Percentiles rank a stretch among this genome's conserved stretches.
Evolutionary conservation across 2,888 invertebrate species (phyloP).

Genomic region (Rotaria sp.): DNA sequence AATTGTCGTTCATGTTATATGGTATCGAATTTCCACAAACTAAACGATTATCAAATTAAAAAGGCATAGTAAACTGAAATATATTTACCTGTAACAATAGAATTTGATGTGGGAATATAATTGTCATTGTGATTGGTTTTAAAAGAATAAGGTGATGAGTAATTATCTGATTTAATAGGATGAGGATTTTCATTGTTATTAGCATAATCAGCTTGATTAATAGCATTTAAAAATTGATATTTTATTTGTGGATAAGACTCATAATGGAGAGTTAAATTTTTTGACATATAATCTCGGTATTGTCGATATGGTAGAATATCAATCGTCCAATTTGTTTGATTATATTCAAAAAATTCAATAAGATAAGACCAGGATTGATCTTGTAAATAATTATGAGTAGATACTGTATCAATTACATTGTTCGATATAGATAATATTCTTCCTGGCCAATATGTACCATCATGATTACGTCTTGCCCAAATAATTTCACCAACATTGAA

Average conservation of each 20-base stretch:
- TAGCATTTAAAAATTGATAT: background rate
- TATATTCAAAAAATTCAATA: background rate
- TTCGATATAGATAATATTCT: background rate
- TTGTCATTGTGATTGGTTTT: background rate
- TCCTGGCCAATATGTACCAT: background rate
- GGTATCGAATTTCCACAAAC: background rate
- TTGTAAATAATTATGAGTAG: background rate
- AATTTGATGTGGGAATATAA: background rate
- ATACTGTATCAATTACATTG: too few species aligned
- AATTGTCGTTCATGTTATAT: background rate
- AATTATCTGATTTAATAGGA: background rate
- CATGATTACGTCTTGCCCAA: background rate
- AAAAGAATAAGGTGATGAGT: background rate
- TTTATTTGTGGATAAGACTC: background rate
- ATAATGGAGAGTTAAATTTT: background rate
- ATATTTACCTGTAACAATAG: background rate
- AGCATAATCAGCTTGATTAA: background rate
- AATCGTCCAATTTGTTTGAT: background rate
- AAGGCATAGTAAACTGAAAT: background rate
- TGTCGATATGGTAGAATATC: background rate
- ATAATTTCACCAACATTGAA: background rate
- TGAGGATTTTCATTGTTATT: background rate
- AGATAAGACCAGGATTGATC: background rate
- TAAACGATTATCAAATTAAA: background rate
- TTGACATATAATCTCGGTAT: conserved; percentile 9